phyloP scores from a whole-genome alignment of 2,113 vertebrate species.

The Andinoacara biseriatus region DNA sequence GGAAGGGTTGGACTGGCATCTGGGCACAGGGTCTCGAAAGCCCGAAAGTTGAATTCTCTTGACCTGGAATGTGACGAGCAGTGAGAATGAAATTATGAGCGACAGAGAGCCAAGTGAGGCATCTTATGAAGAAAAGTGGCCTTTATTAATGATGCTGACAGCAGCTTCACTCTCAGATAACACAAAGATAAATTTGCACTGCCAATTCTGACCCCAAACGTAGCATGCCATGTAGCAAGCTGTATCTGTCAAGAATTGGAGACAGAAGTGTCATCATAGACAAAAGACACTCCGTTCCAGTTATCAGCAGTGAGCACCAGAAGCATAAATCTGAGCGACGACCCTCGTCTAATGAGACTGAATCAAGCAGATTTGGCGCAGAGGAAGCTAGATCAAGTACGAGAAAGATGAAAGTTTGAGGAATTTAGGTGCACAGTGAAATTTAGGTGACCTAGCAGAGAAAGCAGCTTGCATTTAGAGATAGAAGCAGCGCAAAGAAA shows the following conservation, averaged over 20 bases:
- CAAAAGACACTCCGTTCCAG: background rate
- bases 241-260: background rate
- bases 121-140: background rate
- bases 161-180: background rate
- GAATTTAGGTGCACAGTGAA: background rate
- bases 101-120: background rate
- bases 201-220: background rate
- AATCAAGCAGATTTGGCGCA: background rate
- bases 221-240: no score
- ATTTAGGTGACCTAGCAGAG: background rate
- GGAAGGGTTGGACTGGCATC: background rate
- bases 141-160: background rate
- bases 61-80: no score
- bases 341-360: background rate
- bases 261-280: background rate
- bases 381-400: background rate
- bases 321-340: no score
- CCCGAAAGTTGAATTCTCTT: no score
- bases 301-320: background rate
- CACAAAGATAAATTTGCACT: background rate
- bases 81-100: no score
- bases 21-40: background rate
- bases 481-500: background rate
- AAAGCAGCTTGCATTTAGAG: background rate
- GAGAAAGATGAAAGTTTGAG: background rate